phyloP scores from a whole-genome alignment of 2,113 vertebrate species.

The Fukomys damarensis region DNA sequence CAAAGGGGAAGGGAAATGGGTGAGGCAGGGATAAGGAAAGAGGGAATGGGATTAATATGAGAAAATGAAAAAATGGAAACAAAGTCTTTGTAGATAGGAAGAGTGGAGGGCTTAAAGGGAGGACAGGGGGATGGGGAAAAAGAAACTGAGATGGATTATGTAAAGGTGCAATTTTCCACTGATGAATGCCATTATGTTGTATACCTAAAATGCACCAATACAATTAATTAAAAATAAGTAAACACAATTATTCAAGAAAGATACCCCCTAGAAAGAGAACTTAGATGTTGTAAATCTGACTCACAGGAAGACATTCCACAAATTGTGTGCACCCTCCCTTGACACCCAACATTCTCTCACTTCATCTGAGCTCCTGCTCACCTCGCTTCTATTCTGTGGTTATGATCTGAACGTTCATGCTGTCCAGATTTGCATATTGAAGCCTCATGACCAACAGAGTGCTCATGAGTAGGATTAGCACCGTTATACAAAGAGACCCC shows the following conservation, averaged over 20 bases:
- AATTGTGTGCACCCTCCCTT: background rate
- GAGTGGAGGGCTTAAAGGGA: too few species aligned
- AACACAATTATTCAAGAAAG: background rate
- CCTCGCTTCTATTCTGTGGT: background rate
- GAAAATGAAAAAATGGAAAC: too few species aligned
- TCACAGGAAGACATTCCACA: background rate
- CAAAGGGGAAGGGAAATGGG: too few species aligned
- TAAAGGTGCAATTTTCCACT: too few species aligned
- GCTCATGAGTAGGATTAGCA: background rate
- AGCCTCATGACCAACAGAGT: background rate
- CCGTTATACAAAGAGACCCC: background rate
- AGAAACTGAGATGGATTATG: too few species aligned
- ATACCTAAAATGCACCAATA: too few species aligned
- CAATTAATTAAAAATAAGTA: too few species aligned
- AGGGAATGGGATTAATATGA: too few species aligned
- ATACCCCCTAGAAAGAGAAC: background rate
- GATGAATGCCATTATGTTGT: too few species aligned
- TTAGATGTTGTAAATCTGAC: background rate
- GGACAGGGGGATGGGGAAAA: too few species aligned
- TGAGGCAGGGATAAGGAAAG: too few species aligned
- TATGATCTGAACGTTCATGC: background rate
- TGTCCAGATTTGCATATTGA: background rate
- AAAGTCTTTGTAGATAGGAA: too few species aligned
- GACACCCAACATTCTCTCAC: background rate
- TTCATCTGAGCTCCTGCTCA: background rate